Evolutionary conservation across 2,888 invertebrate genomes (phyloP).

Genomic region (Schrankia costaestrigalis): DNA sequence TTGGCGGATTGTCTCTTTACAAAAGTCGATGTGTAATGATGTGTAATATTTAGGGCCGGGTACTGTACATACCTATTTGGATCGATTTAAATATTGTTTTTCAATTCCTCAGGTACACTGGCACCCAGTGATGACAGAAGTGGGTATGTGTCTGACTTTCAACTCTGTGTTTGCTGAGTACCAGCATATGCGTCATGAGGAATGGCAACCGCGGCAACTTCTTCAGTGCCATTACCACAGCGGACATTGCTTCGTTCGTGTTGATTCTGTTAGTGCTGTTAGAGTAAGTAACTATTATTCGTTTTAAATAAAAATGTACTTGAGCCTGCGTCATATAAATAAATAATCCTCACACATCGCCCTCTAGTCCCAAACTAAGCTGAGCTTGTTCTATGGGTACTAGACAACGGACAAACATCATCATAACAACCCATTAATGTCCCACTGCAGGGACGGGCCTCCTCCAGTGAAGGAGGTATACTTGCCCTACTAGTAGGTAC

Average conservation of each 20-base stretch:
- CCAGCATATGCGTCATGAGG: conserved; percentile 48
- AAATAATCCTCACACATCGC: no score
- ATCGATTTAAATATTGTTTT: neutral
- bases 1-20: no score
- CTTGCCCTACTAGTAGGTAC: no score
- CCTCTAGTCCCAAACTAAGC: no score
- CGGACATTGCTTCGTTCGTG: conserved; percentile 69
- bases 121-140: conserved; percentile 73
- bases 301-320: neutral
- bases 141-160: conserved; percentile 68
- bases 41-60: no score
- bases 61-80: no score
- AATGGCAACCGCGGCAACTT: conserved; percentile 43
- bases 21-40: no score
- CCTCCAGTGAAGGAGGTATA: no score
- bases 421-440: no score
- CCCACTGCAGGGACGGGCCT: no score
- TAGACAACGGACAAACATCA: no score
- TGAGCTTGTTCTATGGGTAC: no score
- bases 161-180: conserved; percentile 67
- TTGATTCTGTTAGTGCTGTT: conserved; percentile 64
- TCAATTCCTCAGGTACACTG: conserved; percentile 48
- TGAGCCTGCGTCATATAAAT: neutral
- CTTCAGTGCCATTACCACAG: conserved; percentile 75
- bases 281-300: conserved; percentile 42